Evolutionary conservation across 2,797 vertebrate genomes (phyloP).

Genomic region (Sternotherus odoratus): DNA sequence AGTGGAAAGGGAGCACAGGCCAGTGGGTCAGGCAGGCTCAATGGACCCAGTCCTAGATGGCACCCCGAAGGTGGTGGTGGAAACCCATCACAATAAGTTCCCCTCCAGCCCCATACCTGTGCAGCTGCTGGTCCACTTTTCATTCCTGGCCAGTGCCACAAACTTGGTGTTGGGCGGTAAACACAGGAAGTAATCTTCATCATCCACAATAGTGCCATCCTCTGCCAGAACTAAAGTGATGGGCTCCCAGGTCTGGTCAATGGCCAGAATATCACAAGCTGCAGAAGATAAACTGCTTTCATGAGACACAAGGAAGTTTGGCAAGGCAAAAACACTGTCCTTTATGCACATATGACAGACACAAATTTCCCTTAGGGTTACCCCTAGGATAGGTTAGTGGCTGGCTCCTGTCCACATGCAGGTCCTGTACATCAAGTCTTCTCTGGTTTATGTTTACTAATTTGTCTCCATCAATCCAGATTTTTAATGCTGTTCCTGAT

Average conservation of each 20-base stretch:
- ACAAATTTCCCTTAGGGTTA: neutral
- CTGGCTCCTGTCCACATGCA: neutral
- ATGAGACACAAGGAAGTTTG: neutral
- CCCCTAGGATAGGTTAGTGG: neutral
- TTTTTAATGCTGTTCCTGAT: neutral
- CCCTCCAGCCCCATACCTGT: slow-evolving; percentile 66
- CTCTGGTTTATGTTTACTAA: neutral
- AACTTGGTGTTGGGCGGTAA: slow-evolving; percentile 92
- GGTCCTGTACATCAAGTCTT: neutral
- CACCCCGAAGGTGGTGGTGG: too few relatives aligned
- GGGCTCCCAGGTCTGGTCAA: slow-evolving; percentile 71
- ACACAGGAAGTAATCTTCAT: slow-evolving; percentile 92
- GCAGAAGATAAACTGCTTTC: neutral
- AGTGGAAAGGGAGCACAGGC: too few relatives aligned
- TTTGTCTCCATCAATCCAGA: neutral
- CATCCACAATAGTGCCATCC: slow-evolving; percentile 96
- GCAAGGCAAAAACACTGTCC: neutral
- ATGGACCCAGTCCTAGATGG: too few relatives aligned
- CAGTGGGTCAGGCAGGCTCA: too few relatives aligned
- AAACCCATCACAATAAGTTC: neutral
- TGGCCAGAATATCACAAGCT: slow-evolving; percentile 85
- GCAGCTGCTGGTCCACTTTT: slow-evolving; percentile 85
- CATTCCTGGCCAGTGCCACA: slow-evolving; percentile 85
- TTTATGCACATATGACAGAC: neutral
- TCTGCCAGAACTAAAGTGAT: slow-evolving; percentile 91